Evolutionary conservation across 1,140 invertebrate species (phyloP).

Genomic region (Stegodyphus dumicola): DNA sequence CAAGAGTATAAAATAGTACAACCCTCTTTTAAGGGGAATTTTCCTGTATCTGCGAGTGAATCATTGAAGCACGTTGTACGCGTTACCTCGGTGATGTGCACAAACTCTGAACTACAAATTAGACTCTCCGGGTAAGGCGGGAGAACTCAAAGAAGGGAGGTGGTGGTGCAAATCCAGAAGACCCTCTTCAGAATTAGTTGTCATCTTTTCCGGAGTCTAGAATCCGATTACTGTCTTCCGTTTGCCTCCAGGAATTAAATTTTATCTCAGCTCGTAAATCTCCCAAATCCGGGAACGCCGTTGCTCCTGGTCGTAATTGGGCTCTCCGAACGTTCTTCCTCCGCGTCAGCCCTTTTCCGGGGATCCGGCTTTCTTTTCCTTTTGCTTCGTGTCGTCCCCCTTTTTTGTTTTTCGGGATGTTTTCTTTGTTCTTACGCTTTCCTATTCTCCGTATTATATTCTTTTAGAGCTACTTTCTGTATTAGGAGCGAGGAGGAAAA

Average conservation of each 20-base stretch:
- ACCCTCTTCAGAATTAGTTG: slow-evolving; percentile 52
- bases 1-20: no score
- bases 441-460: slow-evolving; percentile 21
- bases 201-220: slow-evolving; percentile 45
- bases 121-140: not conserved
- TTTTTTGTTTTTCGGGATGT: not conserved
- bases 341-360: slow-evolving; percentile 8
- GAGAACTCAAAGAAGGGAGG: not conserved
- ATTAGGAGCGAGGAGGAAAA: not conserved
- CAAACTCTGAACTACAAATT: slow-evolving; percentile 29
- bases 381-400: not conserved
- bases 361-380: not conserved
- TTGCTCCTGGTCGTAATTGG: slow-evolving; percentile 37
- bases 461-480: slow-evolving; percentile 17
- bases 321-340: not conserved
- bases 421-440: not conserved
- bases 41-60: no score
- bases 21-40: no score
- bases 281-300: slow-evolving; percentile 47
- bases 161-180: slow-evolving; percentile 17
- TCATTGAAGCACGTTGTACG: no score
- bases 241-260: slow-evolving; percentile 59
- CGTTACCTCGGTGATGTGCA: no score
- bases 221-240: slow-evolving; percentile 54
- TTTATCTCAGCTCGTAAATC: slow-evolving; percentile 59